Conservation (phyloP, 2,113 vertebrate species). For the Clarias macrocephalus region DNA sequence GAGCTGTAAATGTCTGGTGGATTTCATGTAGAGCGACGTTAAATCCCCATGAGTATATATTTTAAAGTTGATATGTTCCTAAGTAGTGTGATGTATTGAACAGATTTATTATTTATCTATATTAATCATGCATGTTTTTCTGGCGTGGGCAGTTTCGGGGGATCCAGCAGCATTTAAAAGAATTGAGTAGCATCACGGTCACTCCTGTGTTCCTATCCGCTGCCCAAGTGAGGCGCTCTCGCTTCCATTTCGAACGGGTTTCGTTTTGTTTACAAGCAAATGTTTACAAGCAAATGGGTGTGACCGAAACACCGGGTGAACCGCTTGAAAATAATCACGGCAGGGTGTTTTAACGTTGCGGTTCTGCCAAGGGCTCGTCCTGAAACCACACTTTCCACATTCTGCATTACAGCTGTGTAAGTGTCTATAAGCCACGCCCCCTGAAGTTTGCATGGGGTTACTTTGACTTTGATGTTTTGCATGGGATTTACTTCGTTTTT, state of each 20-base stretch:
- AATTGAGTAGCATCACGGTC: no score
- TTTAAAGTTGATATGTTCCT: neutral
- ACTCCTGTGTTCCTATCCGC: no score
- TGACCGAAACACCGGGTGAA: no score
- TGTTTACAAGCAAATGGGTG: no score
- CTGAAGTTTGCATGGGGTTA: neutral
- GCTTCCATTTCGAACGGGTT: no score
- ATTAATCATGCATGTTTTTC: neutral
- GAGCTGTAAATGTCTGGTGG: neutral
- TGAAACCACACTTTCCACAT: neutral
- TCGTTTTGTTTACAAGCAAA: no score
- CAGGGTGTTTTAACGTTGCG: neutral
- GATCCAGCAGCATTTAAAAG: no score
- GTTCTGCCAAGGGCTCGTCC: neutral
- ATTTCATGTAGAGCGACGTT: neutral
- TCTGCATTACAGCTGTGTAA: neutral
- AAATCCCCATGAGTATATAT: neutral
- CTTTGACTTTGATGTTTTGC: no score
- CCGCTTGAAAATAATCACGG: no score
- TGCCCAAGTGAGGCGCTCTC: no score
- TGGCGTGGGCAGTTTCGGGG: no score
- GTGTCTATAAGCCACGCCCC: neutral
- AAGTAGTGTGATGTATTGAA: neutral
- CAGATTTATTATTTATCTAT: neutral
- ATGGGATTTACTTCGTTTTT: neutral